Base-by-base conservation (phyloP, 23 tunicate genomes). In the Trididemnum nubilum region DNA sequence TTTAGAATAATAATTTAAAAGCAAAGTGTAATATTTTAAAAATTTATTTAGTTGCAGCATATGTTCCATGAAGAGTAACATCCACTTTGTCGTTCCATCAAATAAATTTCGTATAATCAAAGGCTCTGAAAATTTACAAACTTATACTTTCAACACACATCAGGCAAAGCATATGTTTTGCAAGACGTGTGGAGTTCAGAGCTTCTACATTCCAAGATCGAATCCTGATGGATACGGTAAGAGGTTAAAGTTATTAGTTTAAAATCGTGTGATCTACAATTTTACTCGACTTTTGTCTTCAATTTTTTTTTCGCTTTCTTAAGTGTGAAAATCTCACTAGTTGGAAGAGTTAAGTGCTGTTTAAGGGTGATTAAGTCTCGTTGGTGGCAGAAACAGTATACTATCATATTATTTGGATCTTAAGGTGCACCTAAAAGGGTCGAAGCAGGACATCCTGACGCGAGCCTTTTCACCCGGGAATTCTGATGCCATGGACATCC, bases 221-320 rank as follows among this genome's bases (percentile, higher is more conserved):
- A 93, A 93, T 72, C 93, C 98, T 22, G 93, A 93, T 84, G 98
- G 98, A 57, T 93, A 93, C 71, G 98, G 98, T 81, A 38, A 38
- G 78, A 15, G n/a, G n/a, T n/a, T n/a, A n/a, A n/a, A n/a, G n/a
- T n/a, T 50, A 12, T 12, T 23, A 67, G 65, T 33, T 18, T 64
- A 36, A 31, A 4, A 19, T 33, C 4, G 21, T 64, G 22, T 22
- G 33, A 9, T 3, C 64, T 61, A 50, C 19, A 50, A 19, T 12
- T 12, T 50, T 50, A 50, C 57, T 50, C 12, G 57, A 19, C 57
- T 19, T 50, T n/a, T n/a, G n/a, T n/a, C n/a, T n/a, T n/a, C n/a
- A n/a, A n/a, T n/a, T n/a, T n/a, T n/a, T n/a, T n/a, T n/a, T n/a
- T n/a, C n/a, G n/a, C n/a, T n/a, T n/a, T n/a, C n/a, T n/a, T n/a